Base-by-base conservation (phyloP, 2,113 vertebrate species). In the Oryzias javanicus region DNA sequence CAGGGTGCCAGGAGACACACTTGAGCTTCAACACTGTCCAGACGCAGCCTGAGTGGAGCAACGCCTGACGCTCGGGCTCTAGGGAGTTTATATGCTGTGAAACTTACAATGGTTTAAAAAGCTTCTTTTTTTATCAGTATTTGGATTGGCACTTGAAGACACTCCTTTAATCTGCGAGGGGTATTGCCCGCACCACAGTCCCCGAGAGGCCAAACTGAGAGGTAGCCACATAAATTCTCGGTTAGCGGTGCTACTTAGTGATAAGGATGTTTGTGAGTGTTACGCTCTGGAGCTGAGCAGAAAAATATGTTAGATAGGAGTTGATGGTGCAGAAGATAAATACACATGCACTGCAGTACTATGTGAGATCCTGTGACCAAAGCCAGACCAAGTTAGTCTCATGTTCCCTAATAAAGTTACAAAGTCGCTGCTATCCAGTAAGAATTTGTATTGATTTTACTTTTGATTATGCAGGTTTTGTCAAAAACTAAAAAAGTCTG, bases 1-100 rank as follows among this genome's bases (percentile, higher is more conserved):
- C 81, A 80, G 79, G 65, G 80, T 25, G 50, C 56, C 49, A 62
- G 80, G 76, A 89, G 80, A 83, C 82, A 84, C 86, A 87, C 89
- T 88, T 67, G 49, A 79, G 70, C 74, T 72, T 62, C 84, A 90
- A 92, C 89, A 92, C 81, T 91, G 81, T 91, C 90, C 91, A 92
- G 89, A 90, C 68, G 72, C 80, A 76, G 80, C 44, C 51, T 81
- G 80, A 89, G 81, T 82, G 86, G 60, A 69, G 70, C 83, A 80
- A 79, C 79, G 75, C 82, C 81, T 80, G 82, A 63, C 74, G 72
- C 64, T 5, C 25, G 63, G 63, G 68, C 78, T 64, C 73, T 77
- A 35, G 14, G 55, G 77, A 57, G 7, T 57, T 60, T n/a, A n/a
- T n/a, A 55, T 50, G 46, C 55, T 40, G 51, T 72, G 79, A 87